Base-by-base conservation (phyloP, 2,888 invertebrate genomes). In the Melinaea marsaeus region DNA sequence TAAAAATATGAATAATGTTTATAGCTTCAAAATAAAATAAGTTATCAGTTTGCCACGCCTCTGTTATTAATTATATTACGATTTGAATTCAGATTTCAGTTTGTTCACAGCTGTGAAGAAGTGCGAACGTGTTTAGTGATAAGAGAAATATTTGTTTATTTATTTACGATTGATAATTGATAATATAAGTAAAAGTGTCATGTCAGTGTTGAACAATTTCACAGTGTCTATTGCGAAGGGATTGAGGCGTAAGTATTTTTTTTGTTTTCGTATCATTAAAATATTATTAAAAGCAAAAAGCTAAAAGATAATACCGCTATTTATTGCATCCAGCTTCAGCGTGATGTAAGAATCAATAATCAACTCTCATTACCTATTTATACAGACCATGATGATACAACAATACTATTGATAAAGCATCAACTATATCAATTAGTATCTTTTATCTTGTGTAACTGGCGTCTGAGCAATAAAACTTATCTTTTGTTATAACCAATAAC, bases 191-290 rank as follows among this genome's bases (percentile, higher is more conserved):
- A 68, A 62, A 69, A 72, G 71, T 70, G 37, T 64, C 69, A 90
- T 89, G 88, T 89, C 89, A 67, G 83, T 87, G 72, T 69, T 90
- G 45, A 90, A 88, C 70, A 90, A 89, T 66, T 89, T 90, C 66
- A 83, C 84, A 35, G 88, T 88, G 66, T 83, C 84, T 4, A 79
- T 90, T 57, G 85, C 85, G 4, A 86, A 83, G 69, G 83, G 86
- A 66, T 74, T 88, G 60, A 75, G 83, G 59, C 84, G 90, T 90
- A 74, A 89, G 90, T 90, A 81, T 58, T 66, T 59, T 51, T 64
- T 32, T 3, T 32, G 32, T 2, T 32, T 32, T 32, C 9, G 3
- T 32, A 51, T 51, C 32, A 34, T 32, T 56, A 35, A 34, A 5
- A 42, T 37, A 9, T 42, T 42, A 42, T 3, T 42, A 9, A 3